Evolutionary conservation across 2,113 vertebrate genomes (phyloP).

Genomic region (Ornithorhynchus anatinus): DNA sequence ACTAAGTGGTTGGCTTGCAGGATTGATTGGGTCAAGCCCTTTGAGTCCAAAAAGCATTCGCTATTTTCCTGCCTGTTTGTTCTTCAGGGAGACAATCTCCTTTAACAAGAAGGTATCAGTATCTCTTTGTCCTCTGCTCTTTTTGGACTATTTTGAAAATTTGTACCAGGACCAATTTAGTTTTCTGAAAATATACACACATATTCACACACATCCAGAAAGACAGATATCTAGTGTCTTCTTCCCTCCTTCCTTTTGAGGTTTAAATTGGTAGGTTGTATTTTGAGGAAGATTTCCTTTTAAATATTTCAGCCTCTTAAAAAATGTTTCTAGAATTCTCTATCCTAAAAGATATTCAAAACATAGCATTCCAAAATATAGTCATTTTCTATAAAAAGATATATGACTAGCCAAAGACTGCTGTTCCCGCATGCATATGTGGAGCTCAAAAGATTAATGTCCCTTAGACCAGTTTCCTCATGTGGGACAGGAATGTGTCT

Average conservation of each 20-base stretch:
- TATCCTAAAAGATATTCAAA: conserved; percentile 12
- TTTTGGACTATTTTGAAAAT: neutral
- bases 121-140: conserved; percentile 32
- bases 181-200: conserved; percentile 35
- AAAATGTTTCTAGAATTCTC: conserved; percentile 11
- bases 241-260: too few relatives aligned
- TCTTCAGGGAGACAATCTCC: conserved; percentile 34
- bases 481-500: too few relatives aligned
- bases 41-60: conserved; percentile 1
- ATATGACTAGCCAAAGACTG: neutral
- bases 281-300: conserved; percentile 21
- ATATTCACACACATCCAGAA: conserved; percentile 22
- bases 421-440: neutral
- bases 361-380: conserved; percentile 1
- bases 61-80: conserved; percentile 14
- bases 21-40: neutral
- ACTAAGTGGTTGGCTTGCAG: conserved; percentile 14
- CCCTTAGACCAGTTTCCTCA: too few relatives aligned
- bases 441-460: neutral
- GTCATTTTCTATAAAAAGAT: neutral
- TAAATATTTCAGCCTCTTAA: neutral
- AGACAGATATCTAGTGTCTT: conserved; percentile 38
- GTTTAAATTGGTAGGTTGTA: conserved; percentile 31
- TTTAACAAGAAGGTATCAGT: conserved; percentile 26
- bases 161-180: conserved; percentile 17